These are phyloP conservation scores for Nasonia giraulti DNA, from an alignment of 1,140 invertebrate species.

Conservation along the genomic window DNA sequence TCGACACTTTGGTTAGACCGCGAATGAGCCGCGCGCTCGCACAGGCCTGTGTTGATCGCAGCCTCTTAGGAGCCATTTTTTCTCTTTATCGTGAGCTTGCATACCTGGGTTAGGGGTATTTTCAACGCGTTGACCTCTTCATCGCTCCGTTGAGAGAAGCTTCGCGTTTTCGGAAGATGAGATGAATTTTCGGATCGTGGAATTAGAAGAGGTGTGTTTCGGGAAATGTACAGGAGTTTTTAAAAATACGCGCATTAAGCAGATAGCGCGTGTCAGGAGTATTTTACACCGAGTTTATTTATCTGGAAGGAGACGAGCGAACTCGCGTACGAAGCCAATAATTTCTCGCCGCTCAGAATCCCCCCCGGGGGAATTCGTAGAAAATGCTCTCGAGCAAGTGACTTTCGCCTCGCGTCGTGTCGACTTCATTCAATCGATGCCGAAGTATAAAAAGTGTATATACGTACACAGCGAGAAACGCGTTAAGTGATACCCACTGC, in stretches of 20 bases:
- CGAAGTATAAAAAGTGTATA: neutral
- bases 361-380: constrained; percentile 27
- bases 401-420: constrained; percentile 19
- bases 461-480: neutral
- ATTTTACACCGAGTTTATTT: no score
- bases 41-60: neutral
- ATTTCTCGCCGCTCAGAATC: constrained; percentile 12
- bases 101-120: neutral
- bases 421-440: constrained; percentile 18
- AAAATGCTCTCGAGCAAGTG: constrained; percentile 31
- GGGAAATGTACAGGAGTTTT: no score
- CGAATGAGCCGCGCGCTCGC: constrained; percentile 3
- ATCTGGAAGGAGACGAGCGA: neutral
- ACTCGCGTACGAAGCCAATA: constrained; percentile 11
- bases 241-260: no score
- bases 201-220: neutral
- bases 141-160: no score
- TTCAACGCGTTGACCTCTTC: no score
- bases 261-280: no score
- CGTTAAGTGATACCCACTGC: neutral
- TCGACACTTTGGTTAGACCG: constrained; percentile 24
- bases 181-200: no score
- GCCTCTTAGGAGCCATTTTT: neutral
- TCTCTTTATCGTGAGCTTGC: neutral
- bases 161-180: no score